Evolutionary conservation across 1,140 invertebrate genomes (phyloP).

Genomic region (Ips nitidus): DNA sequence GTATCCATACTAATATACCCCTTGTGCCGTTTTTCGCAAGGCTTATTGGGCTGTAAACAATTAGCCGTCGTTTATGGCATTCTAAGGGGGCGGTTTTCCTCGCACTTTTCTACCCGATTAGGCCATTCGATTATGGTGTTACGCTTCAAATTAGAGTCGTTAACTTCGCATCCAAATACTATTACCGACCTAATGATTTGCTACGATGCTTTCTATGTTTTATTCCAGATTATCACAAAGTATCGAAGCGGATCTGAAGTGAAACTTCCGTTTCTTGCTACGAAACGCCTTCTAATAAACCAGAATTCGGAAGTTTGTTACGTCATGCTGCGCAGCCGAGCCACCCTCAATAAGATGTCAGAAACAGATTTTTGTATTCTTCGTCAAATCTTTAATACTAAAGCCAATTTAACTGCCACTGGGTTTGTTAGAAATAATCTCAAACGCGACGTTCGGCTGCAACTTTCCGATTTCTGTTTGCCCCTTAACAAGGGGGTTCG

Average conservation of each 20-base stretch:
- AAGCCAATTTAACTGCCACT: conserved; percentile 21
- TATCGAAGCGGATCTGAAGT: no score
- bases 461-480: background rate
- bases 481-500: background rate
- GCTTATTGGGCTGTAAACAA: conserved; percentile 29
- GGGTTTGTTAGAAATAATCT: conserved; percentile 11
- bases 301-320: conserved; percentile 11
- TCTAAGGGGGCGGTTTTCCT: background rate
- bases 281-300: conserved; percentile 5
- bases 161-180: background rate
- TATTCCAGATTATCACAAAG: no score
- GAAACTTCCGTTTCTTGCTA: background rate
- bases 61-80: conserved; percentile 23
- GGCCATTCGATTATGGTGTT: conserved; percentile 2
- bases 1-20: conserved; percentile 49
- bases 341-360: conserved; percentile 25
- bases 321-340: conserved; percentile 24
- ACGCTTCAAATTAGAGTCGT: background rate
- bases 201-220: no score
- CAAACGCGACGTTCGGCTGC: background rate
- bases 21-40: conserved; percentile 18
- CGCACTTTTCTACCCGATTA: conserved; percentile 12
- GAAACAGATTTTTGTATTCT: conserved; percentile 23
- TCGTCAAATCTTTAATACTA: conserved; percentile 24
- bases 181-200: background rate